Base-by-base conservation (phyloP, 2,888 invertebrate genomes). In the Trypoxylon attenuatum region DNA sequence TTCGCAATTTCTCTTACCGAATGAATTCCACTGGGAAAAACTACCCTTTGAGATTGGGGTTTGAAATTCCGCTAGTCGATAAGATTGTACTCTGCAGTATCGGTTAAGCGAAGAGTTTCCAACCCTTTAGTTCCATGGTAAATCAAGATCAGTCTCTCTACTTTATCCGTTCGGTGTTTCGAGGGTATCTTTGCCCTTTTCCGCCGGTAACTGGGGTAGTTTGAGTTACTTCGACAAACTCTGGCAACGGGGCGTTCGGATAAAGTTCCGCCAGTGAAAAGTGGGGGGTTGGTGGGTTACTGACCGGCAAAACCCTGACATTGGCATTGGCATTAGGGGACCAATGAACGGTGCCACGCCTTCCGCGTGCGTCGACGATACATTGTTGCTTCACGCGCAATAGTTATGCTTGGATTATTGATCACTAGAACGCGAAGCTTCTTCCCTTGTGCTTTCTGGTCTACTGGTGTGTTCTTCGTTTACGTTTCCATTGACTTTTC, bases 241-340 rank as follows among this genome's bases (percentile, higher is more conserved):
- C 18, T 23, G 22, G 4, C 16, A 23, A n/a, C n/a, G n/a, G 45
- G 50, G 50, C 53, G 47, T 29, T 46, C 39, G 19, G 16, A 5
- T 13, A 5, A 2, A 1, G 5, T 21, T 29, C 52, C 13, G n/a
- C 4, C 5, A 38, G 13, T 29, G 10, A 22, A 19, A 39, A 23
- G 64, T 47, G 73, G 64, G 52, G 3, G 45, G 46, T 56, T 61
- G 52, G 54, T 56, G 65, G 73, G 77, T 78, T 73, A 73, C 58
- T 74, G 76, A 70, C 73, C 78, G 75, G 71, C 64, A 63, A 76
- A 78, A 71, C 77, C 75, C 79, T 83, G 84, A 84, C 84, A 84
- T 84, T 84, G 84, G 83, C 84, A 83, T 82, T 84, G 84, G 78
- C 73, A 77, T 79, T 77, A 76, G 77, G 72, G 74, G 79, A 74